phyloP scores from a whole-genome alignment of 2,113 vertebrate genomes.

The Macrotis lagotis region DNA sequence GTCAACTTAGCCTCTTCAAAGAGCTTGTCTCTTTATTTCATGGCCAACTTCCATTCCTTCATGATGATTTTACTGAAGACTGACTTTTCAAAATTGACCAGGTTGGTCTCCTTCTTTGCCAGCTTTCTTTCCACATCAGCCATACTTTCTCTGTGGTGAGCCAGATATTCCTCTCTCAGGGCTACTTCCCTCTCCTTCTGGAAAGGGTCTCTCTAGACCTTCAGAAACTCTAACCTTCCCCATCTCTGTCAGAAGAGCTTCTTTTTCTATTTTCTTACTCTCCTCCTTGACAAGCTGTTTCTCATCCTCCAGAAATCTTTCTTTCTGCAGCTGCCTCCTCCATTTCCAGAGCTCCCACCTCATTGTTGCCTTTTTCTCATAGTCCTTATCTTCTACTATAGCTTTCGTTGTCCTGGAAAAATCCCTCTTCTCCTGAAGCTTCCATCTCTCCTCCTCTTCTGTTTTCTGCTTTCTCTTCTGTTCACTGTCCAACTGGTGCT shows the following conservation, averaged over 20 bases:
- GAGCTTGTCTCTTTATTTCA: not conserved
- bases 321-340: not conserved
- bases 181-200: not conserved
- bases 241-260: not conserved
- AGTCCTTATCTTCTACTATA: not conserved
- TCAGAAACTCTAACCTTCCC: too few species aligned
- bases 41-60: not conserved
- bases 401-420: not conserved
- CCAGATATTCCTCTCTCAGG: not conserved
- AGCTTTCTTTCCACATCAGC: not conserved
- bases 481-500: rapidly evolving
- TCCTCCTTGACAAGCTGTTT: not conserved
- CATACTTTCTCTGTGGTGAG: not conserved
- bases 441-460: not conserved
- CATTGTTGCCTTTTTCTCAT: not conserved
- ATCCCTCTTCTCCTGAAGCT: not conserved
- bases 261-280: not conserved
- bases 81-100: not conserved
- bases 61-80: not conserved
- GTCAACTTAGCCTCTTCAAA: not conserved
- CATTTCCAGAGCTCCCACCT: not conserved
- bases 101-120: not conserved
- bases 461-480: too few species aligned
- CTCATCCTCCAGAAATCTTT: not conserved
- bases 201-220: not conserved